Base-by-base conservation (phyloP, 2,113 vertebrate species). In the Etheostoma spectabile region DNA sequence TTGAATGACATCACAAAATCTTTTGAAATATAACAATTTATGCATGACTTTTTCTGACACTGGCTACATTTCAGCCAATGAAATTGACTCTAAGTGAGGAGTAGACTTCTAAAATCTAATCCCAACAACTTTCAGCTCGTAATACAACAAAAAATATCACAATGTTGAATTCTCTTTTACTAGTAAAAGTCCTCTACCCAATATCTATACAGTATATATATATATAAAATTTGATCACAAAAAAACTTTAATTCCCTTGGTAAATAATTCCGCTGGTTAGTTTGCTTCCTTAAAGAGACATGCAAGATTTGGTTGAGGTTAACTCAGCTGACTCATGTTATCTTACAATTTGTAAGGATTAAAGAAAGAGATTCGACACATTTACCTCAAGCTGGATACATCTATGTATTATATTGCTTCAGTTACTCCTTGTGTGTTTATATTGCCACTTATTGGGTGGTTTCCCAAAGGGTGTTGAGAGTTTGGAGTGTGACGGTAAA, bases 401-500 rank as follows among this genome's bases (percentile, higher is more conserved):
- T 61, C 8, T 48, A 49, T 53, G 35, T 7, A 16, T 75, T 46
- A 27, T 6, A 35, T 64, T 48, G 19, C 12, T 49, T 15, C 8
- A 19, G 18, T 46, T 27, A 42, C 30, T 59, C 12, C 4, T 5
- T 57, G 3, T 46, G 27, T n/a, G 10, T 60, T 74, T 49, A 38
- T 16, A 27, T 49, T 63, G 72, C 5, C 19, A 56, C 13, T 19
- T 64, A 8, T 27, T 57, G 55, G 65, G 19, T 42, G 72, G 22
- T 72, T 72, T 67, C 57, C 74, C 8, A 12, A 11, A 7, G 42
- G 11, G 8, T 22, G 10, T 77, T 59, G 15, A 62, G 59, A 53
- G 59, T 74, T 73, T 78, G 73, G 18, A 74, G 45, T 27, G 38
- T 78, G 30, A 42, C 6, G 3, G 53, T 38, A 57, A 53, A 45